Percentiles rank a stretch among this genome's conserved stretches.
Conservation (phyloP, 1,140 invertebrate genomes). For the Chlorops oryzae region DNA sequence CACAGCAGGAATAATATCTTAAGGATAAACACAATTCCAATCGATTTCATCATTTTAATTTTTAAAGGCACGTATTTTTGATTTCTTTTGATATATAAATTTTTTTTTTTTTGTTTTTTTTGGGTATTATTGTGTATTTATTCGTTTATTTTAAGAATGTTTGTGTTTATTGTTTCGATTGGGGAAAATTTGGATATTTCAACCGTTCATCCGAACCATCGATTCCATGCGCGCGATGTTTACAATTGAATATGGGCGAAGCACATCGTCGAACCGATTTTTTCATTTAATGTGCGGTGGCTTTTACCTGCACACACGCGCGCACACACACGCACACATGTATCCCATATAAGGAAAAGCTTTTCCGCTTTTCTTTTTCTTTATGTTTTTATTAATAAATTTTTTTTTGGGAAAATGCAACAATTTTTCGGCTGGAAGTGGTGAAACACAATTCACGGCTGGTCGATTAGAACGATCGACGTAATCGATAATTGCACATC, state of each 20-base stretch:
- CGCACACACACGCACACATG: background rate
- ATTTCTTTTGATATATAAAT: background rate
- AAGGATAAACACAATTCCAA: background rate
- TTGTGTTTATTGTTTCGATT: constrained; percentile 2
- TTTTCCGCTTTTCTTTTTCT: background rate
- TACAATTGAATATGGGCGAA: no score
- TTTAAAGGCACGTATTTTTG: constrained; percentile 5
- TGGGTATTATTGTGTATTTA: background rate
- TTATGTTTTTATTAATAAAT: background rate
- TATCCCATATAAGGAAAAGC: background rate
- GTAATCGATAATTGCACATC: no score
- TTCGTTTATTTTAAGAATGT: constrained; percentile 3
- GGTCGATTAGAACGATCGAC: no score
- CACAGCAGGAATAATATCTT: background rate
- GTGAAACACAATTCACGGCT: no score
- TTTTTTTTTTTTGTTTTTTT: background rate
- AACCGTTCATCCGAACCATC: no score
- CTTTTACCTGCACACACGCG: background rate
- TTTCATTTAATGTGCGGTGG: no score
- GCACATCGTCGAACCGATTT: no score
- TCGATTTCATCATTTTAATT: constrained; percentile 2
- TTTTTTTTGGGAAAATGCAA: no score
- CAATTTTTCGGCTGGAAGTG: no score
- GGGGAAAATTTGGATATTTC: background rate
- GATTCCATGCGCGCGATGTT: no score